Evolutionary conservation across 2,113 vertebrate species (phyloP).

Genomic region (Brachirus orientalis): DNA sequence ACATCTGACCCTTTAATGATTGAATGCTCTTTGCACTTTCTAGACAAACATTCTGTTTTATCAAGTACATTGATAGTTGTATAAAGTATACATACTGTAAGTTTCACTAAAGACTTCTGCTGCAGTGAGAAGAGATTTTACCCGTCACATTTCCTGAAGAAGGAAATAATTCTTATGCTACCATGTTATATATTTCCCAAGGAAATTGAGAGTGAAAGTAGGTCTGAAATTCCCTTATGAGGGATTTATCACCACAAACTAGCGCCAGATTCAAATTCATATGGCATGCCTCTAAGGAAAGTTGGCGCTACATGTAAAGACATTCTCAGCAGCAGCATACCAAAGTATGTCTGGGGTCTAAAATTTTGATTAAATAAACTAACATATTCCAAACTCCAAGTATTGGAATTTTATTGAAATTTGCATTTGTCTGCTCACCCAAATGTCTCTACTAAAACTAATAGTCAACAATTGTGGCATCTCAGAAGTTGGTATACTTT

Average conservation of each 20-base stretch:
- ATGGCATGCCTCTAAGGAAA: constrained; percentile 39
- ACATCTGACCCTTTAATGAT: too few relatives aligned
- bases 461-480: constrained; percentile 5
- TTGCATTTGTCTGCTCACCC: not conserved
- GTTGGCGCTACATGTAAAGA: constrained; percentile 23
- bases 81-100: too few relatives aligned
- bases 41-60: too few relatives aligned
- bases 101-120: not conserved
- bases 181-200: constrained; percentile 2
- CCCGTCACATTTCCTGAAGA: not conserved
- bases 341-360: constrained; percentile 21
- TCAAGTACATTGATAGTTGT: too few relatives aligned
- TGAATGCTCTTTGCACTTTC: not conserved
- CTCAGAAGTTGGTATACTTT: not conserved
- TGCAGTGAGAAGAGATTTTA: not conserved
- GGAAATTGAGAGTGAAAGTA: constrained; percentile 1
- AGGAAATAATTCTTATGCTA: not conserved
- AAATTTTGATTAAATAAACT: not conserved
- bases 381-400: not conserved
- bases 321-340: constrained; percentile 36
- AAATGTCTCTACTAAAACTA: constrained; percentile 8
- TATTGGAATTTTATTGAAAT: not conserved
- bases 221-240: constrained; percentile 20
- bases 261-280: constrained; percentile 26
- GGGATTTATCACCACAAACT: constrained; percentile 16